phyloP scores from a whole-genome alignment of 1,140 invertebrate genomes.

The Lordiphosa stackelbergi region DNA sequence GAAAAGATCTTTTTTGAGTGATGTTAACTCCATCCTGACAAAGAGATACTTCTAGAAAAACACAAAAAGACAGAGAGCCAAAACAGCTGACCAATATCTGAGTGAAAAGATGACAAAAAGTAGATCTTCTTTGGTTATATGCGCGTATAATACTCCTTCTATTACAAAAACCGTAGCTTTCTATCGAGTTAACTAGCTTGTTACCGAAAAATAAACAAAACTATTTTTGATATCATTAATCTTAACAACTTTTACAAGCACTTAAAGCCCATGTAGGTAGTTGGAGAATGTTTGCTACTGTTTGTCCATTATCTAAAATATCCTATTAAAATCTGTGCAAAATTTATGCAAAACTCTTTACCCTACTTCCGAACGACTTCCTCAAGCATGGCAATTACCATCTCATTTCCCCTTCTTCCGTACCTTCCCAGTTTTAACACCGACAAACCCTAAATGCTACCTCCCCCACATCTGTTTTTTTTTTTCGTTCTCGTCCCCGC shows the following conservation, averaged over 20 bases:
- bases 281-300: conserved; percentile 49
- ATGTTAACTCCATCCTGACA: no score
- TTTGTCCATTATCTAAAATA: conserved; percentile 37
- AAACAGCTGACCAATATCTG: no score
- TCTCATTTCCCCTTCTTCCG: conserved; percentile 1
- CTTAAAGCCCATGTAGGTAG: conserved; percentile 18
- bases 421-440: conserved; percentile 33
- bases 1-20: no score
- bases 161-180: no score
- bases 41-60: no score
- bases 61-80: no score
- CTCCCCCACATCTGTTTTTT: conserved; percentile 1
- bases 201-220: no score
- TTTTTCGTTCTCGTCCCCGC: neutral
- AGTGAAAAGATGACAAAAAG: no score
- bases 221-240: conserved; percentile 26
- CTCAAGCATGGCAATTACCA: conserved; percentile 40
- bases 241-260: conserved; percentile 22
- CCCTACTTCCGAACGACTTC: conserved; percentile 31
- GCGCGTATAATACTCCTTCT: no score
- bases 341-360: conserved; percentile 61
- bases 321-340: conserved; percentile 52
- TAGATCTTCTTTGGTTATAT: no score
- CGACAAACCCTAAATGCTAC: conserved; percentile 10
- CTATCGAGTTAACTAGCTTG: no score